phyloP scores from a whole-genome alignment of 2,113 vertebrate species.

The Bufo gargarizans region DNA sequence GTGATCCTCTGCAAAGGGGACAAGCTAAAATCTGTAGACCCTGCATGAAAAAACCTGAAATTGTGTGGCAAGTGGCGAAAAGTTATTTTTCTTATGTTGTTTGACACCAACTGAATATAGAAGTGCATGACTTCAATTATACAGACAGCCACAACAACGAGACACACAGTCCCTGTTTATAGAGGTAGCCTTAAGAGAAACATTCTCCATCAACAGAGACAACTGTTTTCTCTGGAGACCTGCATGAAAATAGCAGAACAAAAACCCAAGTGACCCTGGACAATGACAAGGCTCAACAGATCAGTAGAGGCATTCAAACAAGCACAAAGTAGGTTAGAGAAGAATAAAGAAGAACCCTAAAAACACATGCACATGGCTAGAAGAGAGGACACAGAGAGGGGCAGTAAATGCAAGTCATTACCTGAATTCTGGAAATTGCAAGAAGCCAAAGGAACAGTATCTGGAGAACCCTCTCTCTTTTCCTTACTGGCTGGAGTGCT shows the following conservation, averaged over 20 bases:
- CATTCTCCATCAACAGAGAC: constrained; percentile 6
- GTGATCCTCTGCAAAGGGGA: too few relatives aligned
- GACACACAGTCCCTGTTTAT: not conserved
- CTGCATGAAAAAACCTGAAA: too few relatives aligned
- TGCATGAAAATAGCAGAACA: constrained; percentile 14
- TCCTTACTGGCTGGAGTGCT: constrained; percentile 16
- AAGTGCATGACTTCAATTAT: not conserved
- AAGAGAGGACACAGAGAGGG: not conserved
- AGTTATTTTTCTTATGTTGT: not conserved
- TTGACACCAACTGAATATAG: not conserved
- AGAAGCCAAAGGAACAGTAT: constrained; percentile 68
- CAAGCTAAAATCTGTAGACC: too few relatives aligned
- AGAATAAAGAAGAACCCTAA: not conserved
- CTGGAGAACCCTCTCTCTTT: constrained; percentile 65
- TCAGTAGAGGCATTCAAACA: not conserved
- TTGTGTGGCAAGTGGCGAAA: too few relatives aligned
- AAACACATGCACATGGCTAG: not conserved
- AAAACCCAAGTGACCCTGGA: not conserved
- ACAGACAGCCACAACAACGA: not conserved
- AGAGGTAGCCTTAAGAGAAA: not conserved
- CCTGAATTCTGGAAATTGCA: constrained; percentile 23
- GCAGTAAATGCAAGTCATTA: constrained; percentile 21
- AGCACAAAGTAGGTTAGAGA: not conserved
- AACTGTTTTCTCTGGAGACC: constrained; percentile 28
- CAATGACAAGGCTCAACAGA: not conserved